A percentile compares a stretch with the other conserved stretches of the same genome.
These are phyloP conservation scores for Oscheius sp. DNA, from an alignment of 2,888 invertebrate genomes.

Conservation along the genomic window DNA sequence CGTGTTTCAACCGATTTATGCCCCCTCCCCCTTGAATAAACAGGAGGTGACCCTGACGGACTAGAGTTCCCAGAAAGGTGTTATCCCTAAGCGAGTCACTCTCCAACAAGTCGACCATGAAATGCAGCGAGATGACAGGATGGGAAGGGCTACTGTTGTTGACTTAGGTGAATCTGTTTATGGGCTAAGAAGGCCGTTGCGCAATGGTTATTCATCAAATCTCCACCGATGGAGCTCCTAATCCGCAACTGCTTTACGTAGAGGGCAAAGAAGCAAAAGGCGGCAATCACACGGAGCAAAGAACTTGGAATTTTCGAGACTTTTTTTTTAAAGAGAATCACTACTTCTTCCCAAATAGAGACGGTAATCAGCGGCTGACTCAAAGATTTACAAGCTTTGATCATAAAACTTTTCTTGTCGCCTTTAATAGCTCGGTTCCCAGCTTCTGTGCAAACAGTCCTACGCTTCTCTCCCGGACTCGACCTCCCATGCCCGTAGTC, in stretches of 20 bases:
- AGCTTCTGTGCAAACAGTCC: conserved; percentile 21
- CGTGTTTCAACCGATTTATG: conserved; percentile 21
- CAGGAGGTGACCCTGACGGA: neutral
- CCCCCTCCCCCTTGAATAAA: neutral
- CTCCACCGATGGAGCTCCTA: conserved; percentile 4
- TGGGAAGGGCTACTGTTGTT: neutral
- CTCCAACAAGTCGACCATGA: conserved; percentile 1
- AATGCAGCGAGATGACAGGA: conserved; percentile 5
- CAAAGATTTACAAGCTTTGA: too few relatives aligned
- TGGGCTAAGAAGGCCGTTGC: neutral
- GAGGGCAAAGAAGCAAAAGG: neutral
- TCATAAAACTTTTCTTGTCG: too few relatives aligned
- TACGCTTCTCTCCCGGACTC: too few relatives aligned
- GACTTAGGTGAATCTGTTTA: conserved; percentile 21
- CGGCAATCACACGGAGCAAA: too few relatives aligned
- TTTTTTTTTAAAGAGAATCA: too few relatives aligned
- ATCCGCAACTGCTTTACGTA: neutral
- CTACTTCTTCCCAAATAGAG: too few relatives aligned
- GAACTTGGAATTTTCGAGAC: too few relatives aligned
- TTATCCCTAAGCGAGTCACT: too few relatives aligned
- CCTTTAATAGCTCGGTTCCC: conserved; percentile 13
- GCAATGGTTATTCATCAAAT: conserved; percentile 26
- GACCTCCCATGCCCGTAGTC: neutral
- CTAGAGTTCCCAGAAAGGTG: conserved; percentile 19
- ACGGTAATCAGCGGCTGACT: too few relatives aligned